Percentiles rank a stretch among this genome's conserved stretches.
Conservation (phyloP, 2,113 vertebrate genomes). For the Sterrhoptilus dennistouni region DNA sequence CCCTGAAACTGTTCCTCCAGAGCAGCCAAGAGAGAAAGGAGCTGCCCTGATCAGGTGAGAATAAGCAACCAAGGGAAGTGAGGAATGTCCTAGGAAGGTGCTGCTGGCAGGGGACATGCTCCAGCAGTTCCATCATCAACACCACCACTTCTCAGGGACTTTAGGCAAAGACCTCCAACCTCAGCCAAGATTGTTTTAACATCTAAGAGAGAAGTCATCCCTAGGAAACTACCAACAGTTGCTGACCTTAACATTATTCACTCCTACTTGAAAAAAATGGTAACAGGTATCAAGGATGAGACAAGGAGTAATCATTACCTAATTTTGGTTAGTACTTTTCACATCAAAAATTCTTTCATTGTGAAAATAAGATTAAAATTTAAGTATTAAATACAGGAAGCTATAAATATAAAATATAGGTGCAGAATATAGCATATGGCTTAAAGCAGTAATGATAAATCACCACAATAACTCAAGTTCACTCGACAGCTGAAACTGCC, state of each 20-base stretch:
- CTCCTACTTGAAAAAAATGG: neutral
- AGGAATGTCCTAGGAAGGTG: fast-evolving
- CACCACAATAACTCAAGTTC: slow-evolving; percentile 35
- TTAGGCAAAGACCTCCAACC: neutral
- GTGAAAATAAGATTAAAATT: neutral
- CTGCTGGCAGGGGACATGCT: neutral
- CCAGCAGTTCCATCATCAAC: neutral
- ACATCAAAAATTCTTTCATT: neutral
- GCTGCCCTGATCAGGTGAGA: neutral
- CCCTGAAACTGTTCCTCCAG: neutral
- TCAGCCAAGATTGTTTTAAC: neutral
- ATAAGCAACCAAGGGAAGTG: neutral
- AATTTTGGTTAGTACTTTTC: neutral
- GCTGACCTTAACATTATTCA: neutral
- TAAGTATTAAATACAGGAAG: neutral
- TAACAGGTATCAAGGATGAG: neutral
- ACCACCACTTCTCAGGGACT: neutral
- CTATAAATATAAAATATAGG: slow-evolving; percentile 32
- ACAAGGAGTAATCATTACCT: neutral
- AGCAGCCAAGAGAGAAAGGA: neutral
- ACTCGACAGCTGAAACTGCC: slow-evolving; percentile 22
- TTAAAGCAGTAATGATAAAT: slow-evolving; percentile 37
- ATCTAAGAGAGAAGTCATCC: neutral
- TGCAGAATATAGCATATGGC: neutral
- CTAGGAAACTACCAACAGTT: neutral